Base-by-base conservation (phyloP, 2,797 vertebrate species). In the Rhinogobio ventralis region DNA sequence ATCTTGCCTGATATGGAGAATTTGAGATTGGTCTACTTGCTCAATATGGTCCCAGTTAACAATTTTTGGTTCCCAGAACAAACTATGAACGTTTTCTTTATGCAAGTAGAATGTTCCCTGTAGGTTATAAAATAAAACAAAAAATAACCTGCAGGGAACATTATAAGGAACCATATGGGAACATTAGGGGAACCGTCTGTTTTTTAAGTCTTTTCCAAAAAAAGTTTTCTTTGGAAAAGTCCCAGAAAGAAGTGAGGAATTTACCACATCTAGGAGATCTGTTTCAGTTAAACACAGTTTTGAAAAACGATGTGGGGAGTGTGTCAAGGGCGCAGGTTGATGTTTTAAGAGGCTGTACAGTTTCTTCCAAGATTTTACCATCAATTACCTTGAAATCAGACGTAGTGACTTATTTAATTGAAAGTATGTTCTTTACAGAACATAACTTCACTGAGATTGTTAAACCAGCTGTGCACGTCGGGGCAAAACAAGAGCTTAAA, bases 381-480 rank as follows among this genome's bases (percentile, higher is more conserved):
- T 60, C 11, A 57, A 11, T 25, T 60, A 11, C 25, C 60, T 62
- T 1, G 1, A 28, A 28, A 62, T 64, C 25, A 30, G 62, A 30
- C 28, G 17, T 30, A 28, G 25, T 17, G 25, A 64, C 14, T 64
- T 7, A 30, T 64, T 57, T n/a, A 57, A 39, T 15, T 36, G 2
- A 53, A 53, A 74, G 2, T 23, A 4, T 49, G 33, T 75, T 62
- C 7, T 9, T n/a, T 51, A 66, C 82, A 91, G 90, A 85, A 28
- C 62, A 79, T 39, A 91, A 91, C 28, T 14, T 91, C 53, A 89
- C 87, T 33, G 83, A 86, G 46, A n/a, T 49, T 78, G 83, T 77
- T 42, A 88, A 78, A 89, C 90, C 89, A 30, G 88, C 88, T 9
- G 78, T 90, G 73, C 89, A 90, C 17, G 82, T 90, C 14, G 88